Base-by-base conservation (phyloP, 2,113 vertebrate genomes). In the Toxotes chatareus region DNA sequence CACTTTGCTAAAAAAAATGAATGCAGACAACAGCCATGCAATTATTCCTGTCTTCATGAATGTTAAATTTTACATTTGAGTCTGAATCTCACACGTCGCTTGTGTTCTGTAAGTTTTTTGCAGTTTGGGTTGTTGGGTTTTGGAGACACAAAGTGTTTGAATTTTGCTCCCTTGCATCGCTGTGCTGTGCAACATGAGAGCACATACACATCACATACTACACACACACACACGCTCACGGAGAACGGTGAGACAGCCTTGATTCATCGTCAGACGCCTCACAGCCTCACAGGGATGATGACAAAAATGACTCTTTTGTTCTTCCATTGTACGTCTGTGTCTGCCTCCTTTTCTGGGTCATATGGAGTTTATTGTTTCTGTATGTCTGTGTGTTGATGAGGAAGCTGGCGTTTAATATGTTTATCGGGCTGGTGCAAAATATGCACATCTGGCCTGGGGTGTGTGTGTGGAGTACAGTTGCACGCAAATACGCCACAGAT, bases 261-360 rank as follows among this genome's bases (percentile, higher is more conserved):
- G 82, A 89, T 88, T 88, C 65, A 85, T 82, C 31, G 10, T 88
- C 67, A 76, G 53, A 56, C n/a, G 59, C 55, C 73, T 88, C 70
- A 71, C 71, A 80, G 59, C 55, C 73, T 88, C 70, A 71, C 71
- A 80, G 31, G 64, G 65, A 88, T 74, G 84, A 86, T 75, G 82
- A 82, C 56, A 76, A 79, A 88, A 88, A 83, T 74, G 34, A 79
- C 82, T 90, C 83, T 63, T 88, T 91, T 92, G 90, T 93, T 91
- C 82, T 53, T 76, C 68, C 73, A 1, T 60, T 46, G 34, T 66
- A 60, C 3, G 7, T 80, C 34, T 61, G 70, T 47, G 65, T 76
- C 62, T 79, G 71, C 21, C 67, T 61, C 47, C 17, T 46, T 79
- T 76, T 59, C 72, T 27, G 70, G 64, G 76, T 84, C 82, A 81